Conservation (phyloP, 2,797 vertebrate genomes). For the Anabas testudineus region DNA sequence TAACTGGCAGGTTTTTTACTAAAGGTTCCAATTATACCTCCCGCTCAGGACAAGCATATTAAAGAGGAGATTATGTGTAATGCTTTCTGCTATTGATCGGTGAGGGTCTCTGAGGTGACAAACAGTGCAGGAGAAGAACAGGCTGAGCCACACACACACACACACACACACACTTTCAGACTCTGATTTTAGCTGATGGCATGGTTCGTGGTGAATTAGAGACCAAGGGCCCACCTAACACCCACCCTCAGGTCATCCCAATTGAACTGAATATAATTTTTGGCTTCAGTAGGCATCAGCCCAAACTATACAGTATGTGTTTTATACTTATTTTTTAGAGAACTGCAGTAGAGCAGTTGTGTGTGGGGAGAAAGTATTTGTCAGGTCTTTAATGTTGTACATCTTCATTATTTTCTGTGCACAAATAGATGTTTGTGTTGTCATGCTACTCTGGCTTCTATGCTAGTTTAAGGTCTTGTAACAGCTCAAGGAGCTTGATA, state of each 20-base stretch:
- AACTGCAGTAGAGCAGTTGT: slow-evolving; percentile 16
- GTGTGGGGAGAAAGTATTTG: not conserved
- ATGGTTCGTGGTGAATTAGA: slow-evolving; percentile 31
- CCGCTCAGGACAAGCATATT: slow-evolving; percentile 50
- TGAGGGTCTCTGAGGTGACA: slow-evolving; percentile 49
- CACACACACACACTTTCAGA: slow-evolving; percentile 4
- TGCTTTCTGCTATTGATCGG: slow-evolving; percentile 53
- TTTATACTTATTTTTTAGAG: not conserved
- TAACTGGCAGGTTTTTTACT: slow-evolving; percentile 55
- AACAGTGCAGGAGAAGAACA: slow-evolving; percentile 24
- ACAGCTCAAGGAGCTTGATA: too few relatives aligned
- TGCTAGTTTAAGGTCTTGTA: too few relatives aligned
- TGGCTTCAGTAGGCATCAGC: slow-evolving; percentile 12
- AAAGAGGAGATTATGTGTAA: slow-evolving; percentile 59
- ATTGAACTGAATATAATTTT: slow-evolving; percentile 24
- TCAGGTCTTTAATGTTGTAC: slow-evolving; percentile 2
- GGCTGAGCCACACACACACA: not conserved
- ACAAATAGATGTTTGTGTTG: not conserved
- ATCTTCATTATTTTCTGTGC: too few relatives aligned
- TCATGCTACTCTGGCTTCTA: too few relatives aligned
- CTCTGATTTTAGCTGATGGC: slow-evolving; percentile 19
- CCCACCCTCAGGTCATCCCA: slow-evolving; percentile 23
- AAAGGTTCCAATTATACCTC: slow-evolving; percentile 59
- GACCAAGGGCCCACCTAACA: not conserved
- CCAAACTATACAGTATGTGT: slow-evolving; percentile 11